Conservation (phyloP, 2,888 invertebrate species). For the Graphium colonna region DNA sequence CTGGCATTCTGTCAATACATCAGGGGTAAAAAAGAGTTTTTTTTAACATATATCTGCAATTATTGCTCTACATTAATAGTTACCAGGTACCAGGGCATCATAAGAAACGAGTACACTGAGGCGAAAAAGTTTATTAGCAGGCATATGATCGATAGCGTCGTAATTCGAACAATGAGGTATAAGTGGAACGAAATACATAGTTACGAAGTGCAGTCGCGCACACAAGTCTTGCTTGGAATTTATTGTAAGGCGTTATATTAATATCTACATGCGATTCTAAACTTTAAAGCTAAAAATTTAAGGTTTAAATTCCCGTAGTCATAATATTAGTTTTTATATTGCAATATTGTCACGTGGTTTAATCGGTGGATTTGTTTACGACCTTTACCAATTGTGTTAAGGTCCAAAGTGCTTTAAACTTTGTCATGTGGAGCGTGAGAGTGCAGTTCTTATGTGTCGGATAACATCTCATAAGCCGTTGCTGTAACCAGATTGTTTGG, state of each 20-base stretch:
- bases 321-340: not conserved
- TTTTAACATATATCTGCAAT: too few relatives aligned
- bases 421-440: slow-evolving; percentile 21
- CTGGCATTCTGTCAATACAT: too few relatives aligned
- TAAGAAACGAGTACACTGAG: not conserved
- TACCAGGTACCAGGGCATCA: slow-evolving; percentile 7
- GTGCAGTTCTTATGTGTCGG: slow-evolving; percentile 14
- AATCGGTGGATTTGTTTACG: not conserved
- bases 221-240: slow-evolving; percentile 2
- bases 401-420: not conserved
- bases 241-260: not conserved
- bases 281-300: not conserved
- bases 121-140: slow-evolving; percentile 1
- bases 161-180: slow-evolving; percentile 13
- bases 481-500: slow-evolving; percentile 20
- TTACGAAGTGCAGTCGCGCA: slow-evolving; percentile 4
- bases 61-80: too few relatives aligned
- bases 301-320: not conserved
- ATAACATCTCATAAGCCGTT: slow-evolving; percentile 25
- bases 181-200: slow-evolving; percentile 12
- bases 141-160: slow-evolving; percentile 14
- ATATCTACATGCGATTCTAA: not conserved
- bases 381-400: not conserved
- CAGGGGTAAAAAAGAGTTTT: too few relatives aligned
- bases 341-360: slow-evolving; percentile 7